Percentiles rank a stretch among this genome's conserved stretches.
These are phyloP conservation scores for Desmodus rotundus DNA, from an alignment of 2,113 vertebrate species.

Conservation along the genomic window DNA sequence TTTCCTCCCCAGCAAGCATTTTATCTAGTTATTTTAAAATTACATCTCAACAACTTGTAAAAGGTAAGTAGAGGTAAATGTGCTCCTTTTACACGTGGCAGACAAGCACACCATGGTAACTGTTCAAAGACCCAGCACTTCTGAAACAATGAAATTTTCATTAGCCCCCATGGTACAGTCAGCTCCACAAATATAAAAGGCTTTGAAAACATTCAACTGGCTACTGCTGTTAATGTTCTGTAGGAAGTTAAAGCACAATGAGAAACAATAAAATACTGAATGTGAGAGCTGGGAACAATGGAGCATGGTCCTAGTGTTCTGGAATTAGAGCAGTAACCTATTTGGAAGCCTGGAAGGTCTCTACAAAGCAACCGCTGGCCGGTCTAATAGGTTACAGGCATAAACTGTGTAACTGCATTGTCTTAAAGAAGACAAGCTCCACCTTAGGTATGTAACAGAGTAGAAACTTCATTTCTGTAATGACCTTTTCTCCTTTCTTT, in stretches of 20 bases:
- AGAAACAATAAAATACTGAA: conserved; percentile 38
- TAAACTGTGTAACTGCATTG: background rate
- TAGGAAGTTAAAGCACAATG: conserved; percentile 29
- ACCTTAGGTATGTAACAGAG: background rate
- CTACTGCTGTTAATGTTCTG: background rate
- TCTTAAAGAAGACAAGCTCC: background rate
- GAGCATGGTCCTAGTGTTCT: background rate
- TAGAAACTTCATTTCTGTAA: background rate
- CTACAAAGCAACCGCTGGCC: background rate
- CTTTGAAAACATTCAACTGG: conserved; percentile 43
- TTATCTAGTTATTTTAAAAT: background rate
- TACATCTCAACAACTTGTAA: background rate
- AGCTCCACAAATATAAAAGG: background rate
- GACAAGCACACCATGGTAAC: background rate
- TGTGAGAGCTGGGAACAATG: background rate
- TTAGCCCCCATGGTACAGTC: background rate
- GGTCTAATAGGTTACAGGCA: background rate
- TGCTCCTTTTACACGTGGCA: background rate
- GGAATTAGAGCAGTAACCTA: background rate
- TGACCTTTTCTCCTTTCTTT: background rate
- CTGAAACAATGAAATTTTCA: conserved; percentile 22
- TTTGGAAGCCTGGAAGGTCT: background rate
- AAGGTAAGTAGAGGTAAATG: conserved; percentile 10
- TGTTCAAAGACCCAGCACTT: background rate
- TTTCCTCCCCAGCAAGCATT: background rate